phyloP scores from a whole-genome alignment of 2,113 vertebrate genomes.

The Thunnus thynnus region DNA sequence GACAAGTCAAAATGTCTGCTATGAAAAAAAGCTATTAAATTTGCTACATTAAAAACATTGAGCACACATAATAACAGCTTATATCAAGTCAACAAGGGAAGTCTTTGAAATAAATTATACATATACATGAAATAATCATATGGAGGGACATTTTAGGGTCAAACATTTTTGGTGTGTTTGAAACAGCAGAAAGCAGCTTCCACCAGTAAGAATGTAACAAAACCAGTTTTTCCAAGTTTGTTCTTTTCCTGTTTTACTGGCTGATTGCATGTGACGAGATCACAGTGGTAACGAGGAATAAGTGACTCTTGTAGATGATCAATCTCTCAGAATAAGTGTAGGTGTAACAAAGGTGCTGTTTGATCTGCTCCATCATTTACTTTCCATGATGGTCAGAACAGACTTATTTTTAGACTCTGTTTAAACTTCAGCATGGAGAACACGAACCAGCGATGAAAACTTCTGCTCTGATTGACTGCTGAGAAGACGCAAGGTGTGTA shows the following conservation, averaged over 20 bases:
- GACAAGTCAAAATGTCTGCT: too few species aligned
- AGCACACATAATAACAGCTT: too few species aligned
- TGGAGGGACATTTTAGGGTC: background rate
- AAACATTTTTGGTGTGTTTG: background rate
- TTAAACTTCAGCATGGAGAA: background rate
- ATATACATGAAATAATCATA: background rate
- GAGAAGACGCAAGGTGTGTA: background rate
- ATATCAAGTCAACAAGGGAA: too few species aligned
- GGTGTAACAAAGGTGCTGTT: accelerated
- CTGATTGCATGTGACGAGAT: background rate
- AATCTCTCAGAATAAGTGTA: background rate
- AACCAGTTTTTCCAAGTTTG: constrained; percentile 41
- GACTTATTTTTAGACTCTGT: background rate
- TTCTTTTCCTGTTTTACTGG: background rate
- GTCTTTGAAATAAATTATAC: too few species aligned
- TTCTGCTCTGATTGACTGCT: background rate
- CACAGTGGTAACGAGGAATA: background rate
- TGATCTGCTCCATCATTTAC: background rate
- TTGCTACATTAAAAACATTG: too few species aligned
- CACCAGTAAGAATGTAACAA: constrained; percentile 38
- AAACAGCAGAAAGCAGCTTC: background rate
- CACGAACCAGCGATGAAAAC: background rate
- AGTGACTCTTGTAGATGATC: background rate
- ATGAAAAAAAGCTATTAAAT: too few species aligned
- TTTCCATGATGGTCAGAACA: background rate